Percentiles rank a stretch among this genome's conserved stretches.
phyloP scores from a whole-genome alignment of 2,888 invertebrate species.

The Acrocyrtus sp. region DNA sequence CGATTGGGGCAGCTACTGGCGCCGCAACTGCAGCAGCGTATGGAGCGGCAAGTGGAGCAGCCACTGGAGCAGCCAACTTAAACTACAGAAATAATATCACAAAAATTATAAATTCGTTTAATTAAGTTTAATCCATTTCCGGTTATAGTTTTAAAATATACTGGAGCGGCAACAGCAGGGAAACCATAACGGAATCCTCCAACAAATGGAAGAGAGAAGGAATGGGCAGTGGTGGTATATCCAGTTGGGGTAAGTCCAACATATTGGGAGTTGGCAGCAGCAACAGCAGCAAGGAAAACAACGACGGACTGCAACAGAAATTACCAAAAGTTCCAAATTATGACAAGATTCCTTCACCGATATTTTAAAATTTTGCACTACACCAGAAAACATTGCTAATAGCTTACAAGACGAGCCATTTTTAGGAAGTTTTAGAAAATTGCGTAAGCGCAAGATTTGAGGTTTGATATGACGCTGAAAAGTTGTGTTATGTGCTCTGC shows the following conservation, averaged over 20 bases:
- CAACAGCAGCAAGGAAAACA: neutral
- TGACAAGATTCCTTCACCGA: neutral
- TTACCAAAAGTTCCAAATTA: neutral
- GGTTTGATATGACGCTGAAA: too few relatives aligned
- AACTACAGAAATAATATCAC: neutral
- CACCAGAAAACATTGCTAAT: too few relatives aligned
- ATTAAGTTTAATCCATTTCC: neutral
- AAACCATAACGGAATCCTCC: conserved; percentile 18
- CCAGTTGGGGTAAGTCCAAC: conserved; percentile 1
- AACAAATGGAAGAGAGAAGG: conserved; percentile 18
- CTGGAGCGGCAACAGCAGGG: neutral
- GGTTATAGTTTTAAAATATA: neutral
- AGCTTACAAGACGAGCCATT: conserved; percentile 23
- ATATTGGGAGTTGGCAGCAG: conserved; percentile 12
- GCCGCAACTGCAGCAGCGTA: conserved; percentile 2
- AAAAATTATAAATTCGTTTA: conserved; percentile 1
- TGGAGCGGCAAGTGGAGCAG: conserved; percentile 3
- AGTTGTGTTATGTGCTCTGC: too few relatives aligned
- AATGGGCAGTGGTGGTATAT: conserved; percentile 5
- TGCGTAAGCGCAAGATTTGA: too few relatives aligned
- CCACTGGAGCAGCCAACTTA: conserved; percentile 14
- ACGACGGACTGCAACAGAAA: neutral
- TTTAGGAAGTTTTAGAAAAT: conserved; percentile 1
- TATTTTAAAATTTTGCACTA: neutral
- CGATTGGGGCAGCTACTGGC: neutral